Percentiles rank a stretch among this genome's conserved stretches.
These are phyloP conservation scores for Bombyx mori DNA, from an alignment of 1,140 invertebrate species.

Conservation along the genomic window ASM3026992v2 NC_085111.1:9341501-9342000, in stretches of 20 bases:
- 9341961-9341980: too few species aligned
- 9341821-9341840: too few species aligned
- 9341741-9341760: slow-evolving; percentile 46
- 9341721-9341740: slow-evolving; percentile 41
- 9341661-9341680: slow-evolving; percentile 63
- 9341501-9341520: slow-evolving; percentile 53
- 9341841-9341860: too few species aligned
- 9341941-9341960: too few species aligned
- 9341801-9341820: not conserved
- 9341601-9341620: slow-evolving; percentile 70
- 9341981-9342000: too few species aligned
- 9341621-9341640: slow-evolving; percentile 51
- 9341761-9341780: slow-evolving; percentile 28
- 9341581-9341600: slow-evolving; percentile 70
- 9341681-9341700: slow-evolving; percentile 33
- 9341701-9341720: slow-evolving; percentile 52
- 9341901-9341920: too few species aligned
- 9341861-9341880: too few species aligned
- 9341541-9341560: slow-evolving; percentile 65
- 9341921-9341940: too few species aligned
- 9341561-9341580: slow-evolving; percentile 68
- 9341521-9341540: slow-evolving; percentile 68
- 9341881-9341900: too few species aligned
- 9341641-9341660: slow-evolving; percentile 66
- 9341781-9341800: slow-evolving; percentile 25